Percentiles rank a stretch among this genome's conserved stretches.
phyloP scores from a whole-genome alignment of 2,113 vertebrate genomes.

The Phylloscopus whistleri region DNA sequence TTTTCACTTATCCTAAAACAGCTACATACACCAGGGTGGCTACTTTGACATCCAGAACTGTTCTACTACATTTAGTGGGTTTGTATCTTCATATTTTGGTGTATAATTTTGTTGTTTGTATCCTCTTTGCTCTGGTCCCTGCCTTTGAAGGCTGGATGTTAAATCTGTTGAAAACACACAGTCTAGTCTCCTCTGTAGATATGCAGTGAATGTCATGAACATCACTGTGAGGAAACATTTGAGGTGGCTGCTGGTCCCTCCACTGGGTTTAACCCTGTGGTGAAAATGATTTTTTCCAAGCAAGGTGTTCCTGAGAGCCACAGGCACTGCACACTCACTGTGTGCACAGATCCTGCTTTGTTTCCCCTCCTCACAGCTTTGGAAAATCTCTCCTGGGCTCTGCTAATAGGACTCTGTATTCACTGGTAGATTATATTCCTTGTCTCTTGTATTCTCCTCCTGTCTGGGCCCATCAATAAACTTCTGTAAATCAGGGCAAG shows the following conservation, averaged over 20 bases:
- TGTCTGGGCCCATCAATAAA: not conserved
- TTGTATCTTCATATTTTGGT: not conserved
- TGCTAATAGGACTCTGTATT: not conserved
- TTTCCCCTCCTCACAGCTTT: not conserved
- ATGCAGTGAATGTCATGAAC: rapidly evolving
- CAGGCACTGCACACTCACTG: rapidly evolving
- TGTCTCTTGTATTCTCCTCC: not conserved
- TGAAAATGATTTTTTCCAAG: not conserved
- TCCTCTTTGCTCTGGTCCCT: not conserved
- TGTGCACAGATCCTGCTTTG: not conserved
- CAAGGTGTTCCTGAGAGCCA: not conserved
- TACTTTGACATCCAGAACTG: not conserved
- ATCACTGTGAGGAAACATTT: not conserved
- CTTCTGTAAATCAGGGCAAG: not conserved
- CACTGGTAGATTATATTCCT: not conserved
- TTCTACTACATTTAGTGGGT: not conserved
- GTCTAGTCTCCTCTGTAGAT: not conserved
- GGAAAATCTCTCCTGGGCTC: not conserved
- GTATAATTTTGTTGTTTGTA: not conserved
- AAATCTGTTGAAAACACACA: not conserved
- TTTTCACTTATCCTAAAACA: not conserved
- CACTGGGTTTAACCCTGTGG: rapidly evolving
- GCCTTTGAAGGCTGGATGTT: not conserved
- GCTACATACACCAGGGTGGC: not conserved
- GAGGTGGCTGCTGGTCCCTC: not conserved